Evolutionary conservation across 2,113 vertebrate genomes (phyloP).

Genomic region (Vulpes ferrilata): DNA sequence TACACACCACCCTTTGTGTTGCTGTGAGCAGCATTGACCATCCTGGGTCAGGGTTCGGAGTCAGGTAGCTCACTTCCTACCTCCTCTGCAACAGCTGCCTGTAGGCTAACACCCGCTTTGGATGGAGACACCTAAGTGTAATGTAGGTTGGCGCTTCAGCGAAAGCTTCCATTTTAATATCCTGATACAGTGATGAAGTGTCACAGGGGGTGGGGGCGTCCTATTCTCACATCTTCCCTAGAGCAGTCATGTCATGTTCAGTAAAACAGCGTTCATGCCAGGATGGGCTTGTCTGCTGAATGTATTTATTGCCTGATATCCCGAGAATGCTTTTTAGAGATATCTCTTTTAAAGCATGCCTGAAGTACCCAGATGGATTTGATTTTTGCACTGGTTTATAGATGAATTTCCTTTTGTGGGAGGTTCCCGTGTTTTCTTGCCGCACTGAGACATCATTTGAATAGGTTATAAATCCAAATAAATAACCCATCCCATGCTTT

Average conservation of each 20-base stretch:
- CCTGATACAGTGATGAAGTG: neutral
- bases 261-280: neutral
- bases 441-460: neutral
- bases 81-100: neutral
- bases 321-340: neutral
- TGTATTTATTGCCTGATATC: neutral
- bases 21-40: neutral
- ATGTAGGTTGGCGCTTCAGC: accelerated
- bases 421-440: neutral
- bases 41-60: accelerated
- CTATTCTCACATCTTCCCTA: neutral
- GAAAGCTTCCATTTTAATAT: neutral
- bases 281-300: neutral
- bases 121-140: accelerated
- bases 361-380: neutral
- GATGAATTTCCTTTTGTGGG: neutral
- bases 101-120: accelerated
- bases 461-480: neutral
- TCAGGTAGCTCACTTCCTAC: neutral
- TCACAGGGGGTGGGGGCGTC: too few species aligned
- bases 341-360: neutral
- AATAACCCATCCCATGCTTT: neutral
- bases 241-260: accelerated
- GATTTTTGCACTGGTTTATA: neutral
- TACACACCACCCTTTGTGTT: neutral